Percentiles rank a stretch among this genome's conserved stretches.
These are phyloP conservation scores for Limnephilus rhombicus DNA, from an alignment of 2,888 invertebrate species.

Conservation along the genomic window DNA sequence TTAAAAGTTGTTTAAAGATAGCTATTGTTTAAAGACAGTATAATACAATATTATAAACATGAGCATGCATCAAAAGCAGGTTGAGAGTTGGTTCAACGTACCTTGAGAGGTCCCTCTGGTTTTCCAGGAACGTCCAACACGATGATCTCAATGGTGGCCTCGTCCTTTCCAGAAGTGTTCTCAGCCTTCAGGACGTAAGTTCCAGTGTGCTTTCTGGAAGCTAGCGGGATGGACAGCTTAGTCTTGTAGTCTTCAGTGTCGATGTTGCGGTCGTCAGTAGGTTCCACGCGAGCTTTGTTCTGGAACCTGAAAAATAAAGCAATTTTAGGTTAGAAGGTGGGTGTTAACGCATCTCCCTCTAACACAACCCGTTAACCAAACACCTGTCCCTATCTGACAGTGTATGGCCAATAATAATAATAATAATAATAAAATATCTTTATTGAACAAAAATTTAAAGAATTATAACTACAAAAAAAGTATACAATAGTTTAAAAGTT, in stretches of 20 bases:
- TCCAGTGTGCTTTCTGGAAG: slow-evolving; percentile 88
- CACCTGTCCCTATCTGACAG: too few relatives aligned
- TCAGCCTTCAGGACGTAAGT: slow-evolving; percentile 92
- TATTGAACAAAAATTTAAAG: too few relatives aligned
- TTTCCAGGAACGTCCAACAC: slow-evolving; percentile 94
- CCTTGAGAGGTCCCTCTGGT: slow-evolving; percentile 94
- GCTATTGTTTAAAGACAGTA: too few relatives aligned
- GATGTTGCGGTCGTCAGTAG: slow-evolving; percentile 82
- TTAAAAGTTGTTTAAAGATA: too few relatives aligned
- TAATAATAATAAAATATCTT: too few relatives aligned
- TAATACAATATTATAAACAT: neutral
- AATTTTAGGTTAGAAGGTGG: neutral
- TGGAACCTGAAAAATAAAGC: slow-evolving; percentile 78
- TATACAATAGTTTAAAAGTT: too few relatives aligned
- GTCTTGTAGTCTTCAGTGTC: slow-evolving; percentile 92
- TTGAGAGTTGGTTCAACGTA: slow-evolving; percentile 68
- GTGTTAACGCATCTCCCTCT: too few relatives aligned
- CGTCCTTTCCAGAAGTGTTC: slow-evolving; percentile 92
- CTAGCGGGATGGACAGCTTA: slow-evolving; percentile 86
- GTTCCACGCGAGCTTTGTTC: slow-evolving; percentile 88
- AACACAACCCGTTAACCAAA: too few relatives aligned
- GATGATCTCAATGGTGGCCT: slow-evolving; percentile 89
- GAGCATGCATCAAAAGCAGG: neutral
- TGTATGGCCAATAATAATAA: too few relatives aligned
- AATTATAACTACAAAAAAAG: too few relatives aligned